Base-by-base conservation (phyloP, 2,797 vertebrate species). In the Sebastes flavidus region DNA sequence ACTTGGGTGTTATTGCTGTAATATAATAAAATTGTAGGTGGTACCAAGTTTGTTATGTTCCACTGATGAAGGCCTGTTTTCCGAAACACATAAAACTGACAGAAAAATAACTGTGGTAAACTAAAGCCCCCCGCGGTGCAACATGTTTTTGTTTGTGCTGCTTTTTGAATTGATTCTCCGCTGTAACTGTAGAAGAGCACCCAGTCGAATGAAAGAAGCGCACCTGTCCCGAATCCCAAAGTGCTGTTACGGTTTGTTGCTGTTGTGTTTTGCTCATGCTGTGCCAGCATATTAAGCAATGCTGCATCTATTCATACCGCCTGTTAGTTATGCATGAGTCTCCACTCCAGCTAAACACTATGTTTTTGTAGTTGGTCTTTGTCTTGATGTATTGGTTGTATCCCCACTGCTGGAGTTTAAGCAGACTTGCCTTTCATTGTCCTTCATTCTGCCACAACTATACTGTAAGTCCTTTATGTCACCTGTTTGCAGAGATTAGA, bases 191-290 rank as follows among this genome's bases (percentile, higher is more conserved):
- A 55, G 25, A 73, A 22, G n/a, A 82, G 65, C 56, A 54, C 9
- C 65, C 29, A 4, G 27, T 42, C 7, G 12, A 73, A 60, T 32
- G 63, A 85, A 71, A 72, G 76, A 62, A 61, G 30, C 34, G 55
- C 79, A 81, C 78, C 74, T 82, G 78, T 81, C 66, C 78, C 29
- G 72, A 77, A 72, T 80, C 62, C 72, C 30, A 38, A 63, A 86
- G 65, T 61, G 72, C 8, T 49, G 42, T 59, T 70, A 5, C 1
- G 54, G 55, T 30, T 66, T 70, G 54, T 56, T 75, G 55, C 61
- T 54, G 38, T 58, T 36, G 61, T 78, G 55, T 72, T 82, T 63
- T 82, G 69, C 67, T 75, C 74, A 62, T 30, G 72, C 78, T 84
- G 75, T 74, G 69, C 49, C 65, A 42, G 65, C 65, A 66, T 76